These are phyloP conservation scores for Drosophila rhopaloa DNA, from an alignment of 1,140 invertebrate genomes.

Conservation along the genomic window DNA sequence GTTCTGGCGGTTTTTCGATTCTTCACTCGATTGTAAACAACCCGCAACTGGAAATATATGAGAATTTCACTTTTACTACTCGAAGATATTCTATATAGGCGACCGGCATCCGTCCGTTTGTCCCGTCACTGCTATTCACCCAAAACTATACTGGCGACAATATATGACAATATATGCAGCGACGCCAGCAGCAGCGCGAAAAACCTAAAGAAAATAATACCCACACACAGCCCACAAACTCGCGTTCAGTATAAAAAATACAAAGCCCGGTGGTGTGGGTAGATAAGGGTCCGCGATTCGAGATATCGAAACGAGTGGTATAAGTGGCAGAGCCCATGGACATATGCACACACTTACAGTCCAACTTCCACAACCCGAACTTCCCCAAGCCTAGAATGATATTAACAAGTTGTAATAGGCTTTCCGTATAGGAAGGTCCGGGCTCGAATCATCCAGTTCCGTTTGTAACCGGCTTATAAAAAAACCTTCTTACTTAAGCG, in stretches of 20 bases:
- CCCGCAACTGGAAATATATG: neutral
- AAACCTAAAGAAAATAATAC: conserved; percentile 54
- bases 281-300: conserved; percentile 60
- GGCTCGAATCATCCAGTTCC: too few species aligned
- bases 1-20: neutral
- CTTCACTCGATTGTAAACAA: conserved; percentile 1
- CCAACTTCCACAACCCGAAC: conserved; percentile 4
- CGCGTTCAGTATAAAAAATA: conserved; percentile 7
- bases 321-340: conserved; percentile 58
- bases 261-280: conserved; percentile 49
- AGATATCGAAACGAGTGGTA: conserved; percentile 66
- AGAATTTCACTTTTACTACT: neutral
- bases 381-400: neutral
- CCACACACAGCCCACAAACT: conserved; percentile 9
- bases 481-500: too few species aligned
- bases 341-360: conserved; percentile 19
- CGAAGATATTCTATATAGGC: neutral
- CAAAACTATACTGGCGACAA: conserved; percentile 57
- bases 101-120: conserved; percentile 33
- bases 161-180: conserved; percentile 24
- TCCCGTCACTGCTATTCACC: conserved; percentile 58
- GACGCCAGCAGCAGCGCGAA: conserved; percentile 24
- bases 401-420: too few species aligned
- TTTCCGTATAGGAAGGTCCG: too few species aligned
- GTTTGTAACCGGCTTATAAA: too few species aligned